phyloP scores from a whole-genome alignment of 2,113 vertebrate species.

The Patagioenas fasciata region DNA sequence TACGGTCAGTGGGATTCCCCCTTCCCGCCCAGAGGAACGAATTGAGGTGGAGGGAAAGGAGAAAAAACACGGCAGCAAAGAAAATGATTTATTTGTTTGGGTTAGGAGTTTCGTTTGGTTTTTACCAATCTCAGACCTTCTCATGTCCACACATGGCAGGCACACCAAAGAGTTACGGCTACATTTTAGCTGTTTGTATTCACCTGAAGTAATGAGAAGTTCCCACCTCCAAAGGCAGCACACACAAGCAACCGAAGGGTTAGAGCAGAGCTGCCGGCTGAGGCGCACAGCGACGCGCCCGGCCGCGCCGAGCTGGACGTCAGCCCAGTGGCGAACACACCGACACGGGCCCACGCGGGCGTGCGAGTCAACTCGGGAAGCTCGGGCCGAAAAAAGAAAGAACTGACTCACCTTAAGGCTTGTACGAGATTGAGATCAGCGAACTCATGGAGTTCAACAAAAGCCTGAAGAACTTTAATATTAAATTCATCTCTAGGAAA shows the following conservation, averaged over 20 bases:
- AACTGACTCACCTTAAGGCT: slow-evolving; percentile 87
- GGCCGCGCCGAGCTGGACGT: neutral
- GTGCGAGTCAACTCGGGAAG: neutral
- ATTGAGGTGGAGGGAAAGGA: neutral
- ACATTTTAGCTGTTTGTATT: neutral
- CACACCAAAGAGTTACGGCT: neutral
- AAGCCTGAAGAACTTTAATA: slow-evolving; percentile 96
- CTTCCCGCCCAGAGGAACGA: neutral
- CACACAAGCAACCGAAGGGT: neutral
- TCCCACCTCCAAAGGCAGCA: neutral
- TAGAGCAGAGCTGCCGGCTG: neutral
- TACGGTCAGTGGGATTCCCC: neutral
- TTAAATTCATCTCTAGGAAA: slow-evolving; percentile 93
- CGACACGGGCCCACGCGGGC: neutral
- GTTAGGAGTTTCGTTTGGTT: neutral
- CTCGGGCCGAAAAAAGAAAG: neutral
- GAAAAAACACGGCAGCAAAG: neutral
- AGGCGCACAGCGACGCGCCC: no score
- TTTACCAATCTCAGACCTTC: neutral
- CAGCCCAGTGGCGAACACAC: neutral
- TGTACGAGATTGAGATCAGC: slow-evolving; percentile 98
- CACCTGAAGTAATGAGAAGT: neutral
- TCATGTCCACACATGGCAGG: neutral
- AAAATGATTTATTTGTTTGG: neutral
- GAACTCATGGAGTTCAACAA: slow-evolving; percentile 98